Conservation (phyloP, 1,140 invertebrate genomes). For the Ceratina japonica region DNA sequence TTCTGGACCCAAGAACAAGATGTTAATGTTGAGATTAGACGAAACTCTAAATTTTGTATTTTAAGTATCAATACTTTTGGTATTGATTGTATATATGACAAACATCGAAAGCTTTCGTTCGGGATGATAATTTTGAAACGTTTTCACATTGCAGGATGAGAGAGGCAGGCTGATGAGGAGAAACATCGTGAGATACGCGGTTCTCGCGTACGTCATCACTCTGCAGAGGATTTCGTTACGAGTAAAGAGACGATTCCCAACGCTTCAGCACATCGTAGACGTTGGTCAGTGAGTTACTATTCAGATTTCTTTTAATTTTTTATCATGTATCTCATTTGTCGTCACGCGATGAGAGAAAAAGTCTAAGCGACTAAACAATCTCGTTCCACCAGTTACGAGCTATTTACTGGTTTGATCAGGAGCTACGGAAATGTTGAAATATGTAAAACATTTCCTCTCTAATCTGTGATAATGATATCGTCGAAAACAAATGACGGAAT, state of each 20-base stretch:
- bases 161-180: slow-evolving; percentile 91
- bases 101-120: neutral
- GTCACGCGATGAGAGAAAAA: neutral
- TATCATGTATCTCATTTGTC: neutral
- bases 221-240: slow-evolving; percentile 91
- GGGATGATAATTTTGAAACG: slow-evolving; percentile 27
- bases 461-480: no score
- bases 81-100: no score
- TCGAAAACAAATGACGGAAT: neutral
- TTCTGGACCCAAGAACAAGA: no score
- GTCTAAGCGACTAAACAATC: neutral
- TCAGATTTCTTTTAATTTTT: slow-evolving; percentile 30
- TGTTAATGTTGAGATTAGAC: no score
- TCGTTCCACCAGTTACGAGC: neutral
- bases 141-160: slow-evolving; percentile 85
- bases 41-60: no score
- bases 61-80: no score
- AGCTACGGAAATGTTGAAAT: neutral
- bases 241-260: slow-evolving; percentile 93
- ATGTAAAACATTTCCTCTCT: neutral
- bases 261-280: slow-evolving; percentile 93
- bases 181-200: slow-evolving; percentile 94
- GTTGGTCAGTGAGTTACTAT: slow-evolving; percentile 84
- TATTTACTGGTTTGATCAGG: neutral
- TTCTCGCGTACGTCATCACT: slow-evolving; percentile 92